These are phyloP conservation scores for Lacanobia oleracea DNA, from an alignment of 2,888 invertebrate species.

Conservation along the genomic window DNA sequence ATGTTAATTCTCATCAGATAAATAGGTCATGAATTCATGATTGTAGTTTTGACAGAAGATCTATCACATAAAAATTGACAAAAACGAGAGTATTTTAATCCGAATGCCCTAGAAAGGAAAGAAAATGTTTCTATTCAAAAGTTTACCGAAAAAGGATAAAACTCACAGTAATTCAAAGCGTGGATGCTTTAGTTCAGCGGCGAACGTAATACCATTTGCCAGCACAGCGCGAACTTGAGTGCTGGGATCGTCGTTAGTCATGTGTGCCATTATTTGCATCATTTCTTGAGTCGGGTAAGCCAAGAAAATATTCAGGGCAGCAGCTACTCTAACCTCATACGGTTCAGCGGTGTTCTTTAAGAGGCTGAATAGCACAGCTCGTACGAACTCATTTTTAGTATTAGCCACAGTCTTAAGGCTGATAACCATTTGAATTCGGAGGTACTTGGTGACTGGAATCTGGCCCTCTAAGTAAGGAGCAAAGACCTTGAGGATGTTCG, in stretches of 20 bases:
- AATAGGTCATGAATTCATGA: too few relatives aligned
- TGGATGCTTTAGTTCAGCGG: slow-evolving; percentile 86
- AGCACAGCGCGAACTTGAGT: slow-evolving; percentile 92
- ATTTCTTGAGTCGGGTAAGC: slow-evolving; percentile 91
- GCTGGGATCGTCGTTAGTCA: slow-evolving; percentile 92
- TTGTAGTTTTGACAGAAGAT: too few relatives aligned
- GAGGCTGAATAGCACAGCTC: slow-evolving; percentile 91
- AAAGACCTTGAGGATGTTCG: slow-evolving; percentile 90
- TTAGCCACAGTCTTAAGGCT: slow-evolving; percentile 88
- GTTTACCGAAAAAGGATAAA: slow-evolving; percentile 29
- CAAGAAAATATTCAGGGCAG: slow-evolving; percentile 91
- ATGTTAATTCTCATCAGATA: too few relatives aligned
- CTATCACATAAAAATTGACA: too few relatives aligned
- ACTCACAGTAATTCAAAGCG: slow-evolving; percentile 88
- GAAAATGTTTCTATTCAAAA: not conserved
- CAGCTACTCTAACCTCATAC: slow-evolving; percentile 92
- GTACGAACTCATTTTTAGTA: slow-evolving; percentile 87
- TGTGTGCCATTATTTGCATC: slow-evolving; percentile 93
- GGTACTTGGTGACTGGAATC: slow-evolving; percentile 89
- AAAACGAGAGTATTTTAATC: too few relatives aligned
- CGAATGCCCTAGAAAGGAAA: too few relatives aligned
- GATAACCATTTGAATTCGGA: slow-evolving; percentile 92
- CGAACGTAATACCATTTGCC: slow-evolving; percentile 90
- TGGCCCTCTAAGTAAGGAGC: slow-evolving; percentile 93
- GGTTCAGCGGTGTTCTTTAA: slow-evolving; percentile 92